Percentiles rank a stretch among this genome's conserved stretches.
Evolutionary conservation across 2,888 invertebrate genomes (phyloP).

Genomic region (Andrena haemorrhoa): DNA sequence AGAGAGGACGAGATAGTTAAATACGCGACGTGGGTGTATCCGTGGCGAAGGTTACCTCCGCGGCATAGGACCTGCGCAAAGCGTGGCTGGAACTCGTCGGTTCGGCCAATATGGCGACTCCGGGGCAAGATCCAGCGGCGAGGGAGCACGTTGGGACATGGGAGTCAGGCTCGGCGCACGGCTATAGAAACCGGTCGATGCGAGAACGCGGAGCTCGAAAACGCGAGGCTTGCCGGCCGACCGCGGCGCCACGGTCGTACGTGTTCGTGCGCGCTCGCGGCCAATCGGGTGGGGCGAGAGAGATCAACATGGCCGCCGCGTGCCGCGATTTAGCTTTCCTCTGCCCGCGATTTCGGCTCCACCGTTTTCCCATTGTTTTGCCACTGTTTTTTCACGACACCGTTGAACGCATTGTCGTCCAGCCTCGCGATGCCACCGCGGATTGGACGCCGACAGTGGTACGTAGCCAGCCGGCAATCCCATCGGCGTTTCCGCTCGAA

Average conservation of each 20-base stretch:
- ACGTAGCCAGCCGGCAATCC: conserved; percentile 51
- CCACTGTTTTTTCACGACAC: conserved; percentile 17
- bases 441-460: conserved; percentile 57
- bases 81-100: conserved; percentile 57
- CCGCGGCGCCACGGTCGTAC: conserved; percentile 57
- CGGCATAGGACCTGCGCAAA: conserved; percentile 72
- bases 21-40: conserved; percentile 66
- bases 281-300: conserved; percentile 66
- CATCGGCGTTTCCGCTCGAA: neutral
- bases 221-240: neutral
- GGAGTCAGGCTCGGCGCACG: conserved; percentile 36
- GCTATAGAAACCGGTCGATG: conserved; percentile 79
- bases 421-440: conserved; percentile 55
- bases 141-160: conserved; percentile 44
- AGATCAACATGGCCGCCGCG: conserved; percentile 72
- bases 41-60: conserved; percentile 52
- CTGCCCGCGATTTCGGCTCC: conserved; percentile 45
- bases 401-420: conserved; percentile 28
- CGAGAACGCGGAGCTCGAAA: conserved; percentile 8
- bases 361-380: conserved; percentile 50
- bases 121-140: conserved; percentile 24
- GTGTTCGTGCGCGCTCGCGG: conserved; percentile 20
- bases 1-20: conserved; percentile 33
- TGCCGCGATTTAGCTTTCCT: conserved; percentile 58
- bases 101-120: conserved; percentile 76